Conservation (phyloP, 2,113 vertebrate species). For the Nothobranchius kuhntae region DNA sequence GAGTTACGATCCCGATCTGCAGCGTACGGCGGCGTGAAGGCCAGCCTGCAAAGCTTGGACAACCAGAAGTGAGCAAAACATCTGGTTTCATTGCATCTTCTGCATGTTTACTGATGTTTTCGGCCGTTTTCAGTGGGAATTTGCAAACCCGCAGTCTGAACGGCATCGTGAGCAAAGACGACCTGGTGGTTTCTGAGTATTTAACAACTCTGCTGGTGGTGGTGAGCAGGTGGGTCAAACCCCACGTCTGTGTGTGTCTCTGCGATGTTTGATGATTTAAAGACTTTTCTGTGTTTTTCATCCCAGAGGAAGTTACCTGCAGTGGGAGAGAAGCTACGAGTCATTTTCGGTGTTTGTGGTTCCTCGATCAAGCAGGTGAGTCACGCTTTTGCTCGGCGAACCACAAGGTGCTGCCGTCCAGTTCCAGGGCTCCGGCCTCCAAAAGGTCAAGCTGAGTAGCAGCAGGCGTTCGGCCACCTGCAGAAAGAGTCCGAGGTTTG, state of each 20-base stretch:
- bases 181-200: slow-evolving; percentile 93
- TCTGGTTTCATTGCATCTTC: too few species aligned
- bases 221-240: slow-evolving; percentile 85
- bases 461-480: slow-evolving; percentile 62
- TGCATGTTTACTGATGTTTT: not conserved
- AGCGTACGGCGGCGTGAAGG: slow-evolving; percentile 84
- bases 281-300: slow-evolving; percentile 7
- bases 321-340: slow-evolving; percentile 94
- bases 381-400: slow-evolving; percentile 1
- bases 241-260: not conserved
- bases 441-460: slow-evolving; percentile 42
- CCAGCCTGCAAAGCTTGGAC: slow-evolving; percentile 82
- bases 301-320: slow-evolving; percentile 79
- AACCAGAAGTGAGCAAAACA: slow-evolving; percentile 81
- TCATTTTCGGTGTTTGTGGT: slow-evolving; percentile 93
- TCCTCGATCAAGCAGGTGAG: slow-evolving; percentile 95
- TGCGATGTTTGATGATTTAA: not conserved
- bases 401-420: not conserved
- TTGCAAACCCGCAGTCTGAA: slow-evolving; percentile 86
- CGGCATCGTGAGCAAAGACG: slow-evolving; percentile 88
- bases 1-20: slow-evolving; percentile 86
- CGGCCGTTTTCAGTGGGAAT: slow-evolving; percentile 79
- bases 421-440: slow-evolving; percentile 14
- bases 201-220: slow-evolving; percentile 92
- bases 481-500: slow-evolving; percentile 62